Evolutionary conservation across 2,797 vertebrate genomes (phyloP).

Genomic region (Hoplostethus mediterraneus): DNA sequence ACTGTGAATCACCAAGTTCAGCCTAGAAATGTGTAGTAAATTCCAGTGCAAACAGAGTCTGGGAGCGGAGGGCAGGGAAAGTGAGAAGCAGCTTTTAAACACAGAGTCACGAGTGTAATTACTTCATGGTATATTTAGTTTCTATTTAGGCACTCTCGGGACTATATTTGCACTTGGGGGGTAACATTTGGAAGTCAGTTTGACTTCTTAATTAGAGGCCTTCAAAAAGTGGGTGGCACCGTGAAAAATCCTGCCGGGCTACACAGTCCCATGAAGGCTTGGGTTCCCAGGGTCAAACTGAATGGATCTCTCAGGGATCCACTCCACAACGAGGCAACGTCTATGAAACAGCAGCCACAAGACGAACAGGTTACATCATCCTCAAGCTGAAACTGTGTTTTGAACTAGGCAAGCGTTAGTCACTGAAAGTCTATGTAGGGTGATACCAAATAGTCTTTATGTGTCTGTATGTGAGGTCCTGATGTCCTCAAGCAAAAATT

Average conservation of each 20-base stretch:
- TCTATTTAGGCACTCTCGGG: conserved; percentile 65
- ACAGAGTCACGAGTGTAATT: conserved; percentile 60
- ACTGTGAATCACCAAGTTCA: neutral
- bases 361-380: neutral
- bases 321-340: too few relatives aligned
- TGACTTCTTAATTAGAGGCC: conserved; percentile 77
- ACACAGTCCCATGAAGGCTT: conserved; percentile 36
- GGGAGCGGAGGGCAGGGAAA: conserved; percentile 25
- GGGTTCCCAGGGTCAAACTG: conserved; percentile 57
- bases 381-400: neutral
- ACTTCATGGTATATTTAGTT: conserved; percentile 65
- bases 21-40: neutral
- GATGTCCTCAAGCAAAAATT: neutral
- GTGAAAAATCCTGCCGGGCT: conserved; percentile 55
- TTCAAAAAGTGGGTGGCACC: conserved; percentile 62
- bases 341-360: neutral
- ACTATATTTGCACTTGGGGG: conserved; percentile 72
- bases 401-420: neutral
- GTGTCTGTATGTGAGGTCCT: neutral
- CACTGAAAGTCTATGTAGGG: too few relatives aligned
- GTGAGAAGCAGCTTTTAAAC: conserved; percentile 47
- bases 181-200: conserved; percentile 62
- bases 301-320: conserved; percentile 2
- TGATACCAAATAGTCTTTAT: neutral
- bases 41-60: conserved; percentile 1